A percentile compares a stretch with the other conserved stretches of the same genome.
These are phyloP conservation scores for Aspiorhynchus laticeps DNA, from an alignment of 2,113 vertebrate genomes.

Conservation along the genomic window DNA sequence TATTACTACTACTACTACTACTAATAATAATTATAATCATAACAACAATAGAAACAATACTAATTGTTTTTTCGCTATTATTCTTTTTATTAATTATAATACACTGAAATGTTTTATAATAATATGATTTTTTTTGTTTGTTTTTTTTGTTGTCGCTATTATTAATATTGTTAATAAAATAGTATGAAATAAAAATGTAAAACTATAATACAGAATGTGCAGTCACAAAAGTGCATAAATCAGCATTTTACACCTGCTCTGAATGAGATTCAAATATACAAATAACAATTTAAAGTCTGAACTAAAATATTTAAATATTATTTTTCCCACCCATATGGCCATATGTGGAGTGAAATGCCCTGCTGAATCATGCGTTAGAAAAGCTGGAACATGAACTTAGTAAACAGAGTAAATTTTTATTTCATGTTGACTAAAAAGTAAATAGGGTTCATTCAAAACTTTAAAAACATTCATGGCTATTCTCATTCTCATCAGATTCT, in stretches of 20 bases:
- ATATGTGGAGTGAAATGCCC: neutral
- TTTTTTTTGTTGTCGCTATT: too few species aligned
- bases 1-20: too few species aligned
- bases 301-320: neutral
- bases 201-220: neutral
- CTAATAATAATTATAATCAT: too few species aligned
- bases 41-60: too few species aligned
- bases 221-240: too few species aligned
- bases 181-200: too few species aligned
- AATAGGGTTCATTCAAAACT: neutral
- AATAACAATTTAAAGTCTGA: neutral
- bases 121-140: too few species aligned
- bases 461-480: neutral
- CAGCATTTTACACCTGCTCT: neutral
- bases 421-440: neutral
- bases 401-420: too few species aligned
- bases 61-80: too few species aligned
- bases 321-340: neutral
- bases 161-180: too few species aligned
- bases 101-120: too few species aligned
- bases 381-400: neutral
- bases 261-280: neutral
- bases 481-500: neutral
- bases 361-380: neutral
- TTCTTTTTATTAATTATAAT: too few species aligned